Evolutionary conservation across 2,113 vertebrate species (phyloP), one percentile per base, ranked within the genome.

Genomic region (Pteronura brasiliensis): DNA sequence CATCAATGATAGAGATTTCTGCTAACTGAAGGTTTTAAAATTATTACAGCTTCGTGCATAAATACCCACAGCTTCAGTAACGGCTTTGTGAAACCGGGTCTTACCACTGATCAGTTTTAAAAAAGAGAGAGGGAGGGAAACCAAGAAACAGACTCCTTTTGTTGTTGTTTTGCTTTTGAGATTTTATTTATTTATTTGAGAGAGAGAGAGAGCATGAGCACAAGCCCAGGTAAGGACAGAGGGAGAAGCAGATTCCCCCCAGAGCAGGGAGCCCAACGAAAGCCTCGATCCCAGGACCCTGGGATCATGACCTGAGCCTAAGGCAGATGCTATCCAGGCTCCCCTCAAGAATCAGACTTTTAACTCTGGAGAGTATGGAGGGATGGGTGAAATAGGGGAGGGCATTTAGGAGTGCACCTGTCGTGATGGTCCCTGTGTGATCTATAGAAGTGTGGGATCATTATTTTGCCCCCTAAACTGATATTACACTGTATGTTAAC

Each of bases 1-100:
- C 44, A 90, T 71, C 97, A 91, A 88, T 96, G 31, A 81, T 88
- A 93, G 95, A 84, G 39, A 86, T 42, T 52, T 98, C 88, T 36
- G 42, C 25, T 82, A 7, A 57, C 55, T 76, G 61, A 42, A 92
- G 88, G 47, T 5, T 61, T 93, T 95, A 83, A 96, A 47, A 89
- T 89, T 90, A 17, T 12, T 27, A 88, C 44, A 39, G n/a, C 92
- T 95, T 34, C n/a, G 94, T 87, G 84, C 20, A 44, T 96, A 76
- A 88, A 85, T 61, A 25, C 31, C 52, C 52, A 52, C 31, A 93
- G 39, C 13, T 94, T 83, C 74, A 95, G 69, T 20, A 96, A 31
- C 42, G 96, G 94, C 89, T 96, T 8, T 97, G 76, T 95, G 36
- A 31, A 39, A 90, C 69, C 63, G 67, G 17, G 25, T 59, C 97